Evolutionary conservation across 92 coral and sea anemone species (phyloP), one percentile per base, ranked within the genome.

Genomic region (Galaxea fascicularis): DNA sequence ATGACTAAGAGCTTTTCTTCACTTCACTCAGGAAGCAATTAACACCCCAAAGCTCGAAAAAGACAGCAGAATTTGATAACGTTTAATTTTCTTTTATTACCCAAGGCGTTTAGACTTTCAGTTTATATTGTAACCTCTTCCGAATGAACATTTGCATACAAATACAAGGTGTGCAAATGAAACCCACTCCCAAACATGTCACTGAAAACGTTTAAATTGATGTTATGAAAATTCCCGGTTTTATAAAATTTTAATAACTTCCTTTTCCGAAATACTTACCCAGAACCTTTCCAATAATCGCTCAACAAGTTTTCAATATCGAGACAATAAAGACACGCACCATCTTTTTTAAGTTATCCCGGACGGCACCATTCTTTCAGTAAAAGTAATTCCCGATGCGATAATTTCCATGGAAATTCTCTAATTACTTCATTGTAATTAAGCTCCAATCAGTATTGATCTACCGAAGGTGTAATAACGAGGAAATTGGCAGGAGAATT

Each of bases 331-430:
- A 35, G n/a, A 22, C 10, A 10, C 5, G 16, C 31, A 54, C 44
- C 82, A 60, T 22, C 22, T 58, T 16, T 60, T 28, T 60, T 22
- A 8, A n/a, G n/a, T n/a, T n/a, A n/a, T n/a, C n/a, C n/a, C n/a
- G n/a, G n/a, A n/a, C n/a, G n/a, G n/a, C n/a, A n/a, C n/a, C n/a
- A n/a, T n/a, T n/a, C n/a, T n/a, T n/a, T n/a, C n/a, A n/a, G n/a
- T n/a, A n/a, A n/a, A n/a, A n/a, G 6, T 52, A 68, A 51, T 41
- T 28, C 44, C 30, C 15, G 15, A 57, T 16, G 6, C 35, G 78
- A 31, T 82, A 70, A 82, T 41, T 26, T 82, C 44, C 58, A 10
- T 59, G 70, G 65, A 82, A 57, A 71, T 82, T 78, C n/a, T n/a
- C 71, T 35, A 70, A 71, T 45, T 67, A 54, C 39, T 9, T 20